These are phyloP conservation scores for Protobothrops flavoviridis DNA, from an alignment of 2,113 vertebrate genomes.

Conservation along the genomic window DNA sequence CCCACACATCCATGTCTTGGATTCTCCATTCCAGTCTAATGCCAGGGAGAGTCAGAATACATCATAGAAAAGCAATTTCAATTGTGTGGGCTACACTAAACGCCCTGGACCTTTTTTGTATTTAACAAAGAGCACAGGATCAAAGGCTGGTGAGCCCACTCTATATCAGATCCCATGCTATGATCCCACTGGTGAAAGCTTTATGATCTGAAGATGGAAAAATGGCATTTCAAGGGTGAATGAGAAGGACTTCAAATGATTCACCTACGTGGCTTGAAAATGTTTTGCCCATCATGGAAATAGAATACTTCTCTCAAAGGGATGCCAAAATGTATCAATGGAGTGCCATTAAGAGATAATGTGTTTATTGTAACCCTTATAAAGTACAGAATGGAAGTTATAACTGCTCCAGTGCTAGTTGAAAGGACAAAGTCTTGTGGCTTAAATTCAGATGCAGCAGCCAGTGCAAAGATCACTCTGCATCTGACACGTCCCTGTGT, in stretches of 20 bases:
- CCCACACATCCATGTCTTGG: not conserved
- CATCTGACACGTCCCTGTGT: constrained; percentile 57
- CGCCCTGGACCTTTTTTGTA: not conserved
- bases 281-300: not conserved
- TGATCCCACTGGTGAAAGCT: not conserved
- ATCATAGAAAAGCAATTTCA: not conserved
- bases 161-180: not conserved
- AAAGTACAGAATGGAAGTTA: constrained; percentile 30
- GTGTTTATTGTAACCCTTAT: constrained; percentile 44
- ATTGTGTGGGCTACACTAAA: not conserved
- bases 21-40: not conserved
- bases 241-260: not conserved
- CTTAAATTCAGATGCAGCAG: constrained; percentile 23
- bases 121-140: not conserved
- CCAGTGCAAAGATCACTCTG: constrained; percentile 69
- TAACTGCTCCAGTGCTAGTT: constrained; percentile 43
- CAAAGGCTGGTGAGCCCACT: not conserved
- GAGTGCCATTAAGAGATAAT: constrained; percentile 1
- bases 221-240: not conserved
- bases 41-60: not conserved
- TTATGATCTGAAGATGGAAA: not conserved
- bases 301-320: not conserved
- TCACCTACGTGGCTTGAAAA: not conserved
- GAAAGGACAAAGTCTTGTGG: constrained; percentile 70
- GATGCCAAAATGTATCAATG: not conserved